phyloP scores from a whole-genome alignment of 2,888 invertebrate species.

The Megamerina dolium region DNA sequence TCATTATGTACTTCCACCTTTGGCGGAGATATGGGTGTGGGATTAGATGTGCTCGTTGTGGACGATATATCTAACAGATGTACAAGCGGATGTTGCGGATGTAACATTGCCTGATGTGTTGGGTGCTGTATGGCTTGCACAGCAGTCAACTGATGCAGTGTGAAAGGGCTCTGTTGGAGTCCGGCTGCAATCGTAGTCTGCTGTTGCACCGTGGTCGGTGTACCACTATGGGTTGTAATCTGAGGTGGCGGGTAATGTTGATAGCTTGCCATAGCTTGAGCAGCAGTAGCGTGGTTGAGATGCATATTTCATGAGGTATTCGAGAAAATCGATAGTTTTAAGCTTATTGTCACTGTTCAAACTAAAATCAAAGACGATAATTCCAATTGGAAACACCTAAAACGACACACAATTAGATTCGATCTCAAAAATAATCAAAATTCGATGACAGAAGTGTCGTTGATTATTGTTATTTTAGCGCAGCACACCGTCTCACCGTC shows the following conservation, averaged over 20 bases:
- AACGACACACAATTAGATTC: too few relatives aligned
- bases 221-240: slow-evolving; percentile 31
- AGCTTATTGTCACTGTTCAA: slow-evolving; percentile 11
- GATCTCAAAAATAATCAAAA: too few relatives aligned
- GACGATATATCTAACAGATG: slow-evolving; percentile 41
- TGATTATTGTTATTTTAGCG: slow-evolving; percentile 40
- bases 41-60: slow-evolving; percentile 35
- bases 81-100: slow-evolving; percentile 42
- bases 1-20: slow-evolving; percentile 40
- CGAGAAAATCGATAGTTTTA: slow-evolving; percentile 20
- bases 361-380: too few relatives aligned
- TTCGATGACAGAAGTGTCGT: too few relatives aligned
- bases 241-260: slow-evolving; percentile 43
- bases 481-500: too few relatives aligned
- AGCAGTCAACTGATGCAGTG: slow-evolving; percentile 40
- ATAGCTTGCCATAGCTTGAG: slow-evolving; percentile 42
- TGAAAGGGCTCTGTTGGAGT: slow-evolving; percentile 38
- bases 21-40: slow-evolving; percentile 39
- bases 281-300: slow-evolving; percentile 42
- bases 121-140: slow-evolving; percentile 44
- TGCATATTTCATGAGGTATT: slow-evolving; percentile 43
- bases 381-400: too few relatives aligned
- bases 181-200: slow-evolving; percentile 39
- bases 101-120: slow-evolving; percentile 43
- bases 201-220: slow-evolving; percentile 31